phyloP scores from a whole-genome alignment of 2,797 vertebrate genomes.

The Trachurus trachurus region DNA sequence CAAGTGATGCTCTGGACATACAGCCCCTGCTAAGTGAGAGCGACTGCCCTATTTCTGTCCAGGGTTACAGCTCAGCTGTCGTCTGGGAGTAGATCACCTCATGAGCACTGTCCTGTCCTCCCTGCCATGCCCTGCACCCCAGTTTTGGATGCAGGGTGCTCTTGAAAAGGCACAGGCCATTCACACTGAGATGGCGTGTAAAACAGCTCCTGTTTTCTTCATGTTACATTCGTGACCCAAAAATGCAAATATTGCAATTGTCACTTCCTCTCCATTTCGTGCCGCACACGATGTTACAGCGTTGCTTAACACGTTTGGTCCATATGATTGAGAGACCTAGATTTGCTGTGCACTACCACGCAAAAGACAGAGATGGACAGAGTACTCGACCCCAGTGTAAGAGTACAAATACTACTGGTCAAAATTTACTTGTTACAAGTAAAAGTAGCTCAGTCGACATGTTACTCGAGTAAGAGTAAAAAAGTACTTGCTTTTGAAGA shows the following conservation, averaged over 20 bases:
- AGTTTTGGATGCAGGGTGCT: slow-evolving; percentile 28
- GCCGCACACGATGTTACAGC: not conserved
- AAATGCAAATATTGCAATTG: not conserved
- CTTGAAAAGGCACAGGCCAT: slow-evolving; percentile 16
- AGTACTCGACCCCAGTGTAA: too few relatives aligned
- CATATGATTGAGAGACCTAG: slow-evolving; percentile 3
- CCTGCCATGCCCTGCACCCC: slow-evolving; percentile 12
- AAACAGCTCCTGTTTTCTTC: not conserved
- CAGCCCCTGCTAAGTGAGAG: slow-evolving; percentile 73
- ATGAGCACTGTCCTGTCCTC: slow-evolving; percentile 27
- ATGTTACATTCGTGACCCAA: slow-evolving; percentile 9
- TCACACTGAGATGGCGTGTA: not conserved
- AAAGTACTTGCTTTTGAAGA: too few relatives aligned
- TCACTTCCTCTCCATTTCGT: not conserved
- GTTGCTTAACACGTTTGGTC: slow-evolving; percentile 27
- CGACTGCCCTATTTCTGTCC: slow-evolving; percentile 81
- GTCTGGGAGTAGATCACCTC: slow-evolving; percentile 75
- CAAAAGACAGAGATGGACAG: too few relatives aligned
- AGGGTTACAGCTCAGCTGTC: slow-evolving; percentile 83
- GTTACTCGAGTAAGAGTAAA: too few relatives aligned
- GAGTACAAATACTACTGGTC: too few relatives aligned
- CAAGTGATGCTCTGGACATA: slow-evolving; percentile 61
- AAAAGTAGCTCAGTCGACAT: too few relatives aligned
- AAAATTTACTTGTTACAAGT: too few relatives aligned
- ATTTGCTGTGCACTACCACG: slow-evolving; percentile 32